These are phyloP conservation scores for Philotrypesis tridentata DNA, from an alignment of 1,140 invertebrate species.

Conservation along the genomic window DNA sequence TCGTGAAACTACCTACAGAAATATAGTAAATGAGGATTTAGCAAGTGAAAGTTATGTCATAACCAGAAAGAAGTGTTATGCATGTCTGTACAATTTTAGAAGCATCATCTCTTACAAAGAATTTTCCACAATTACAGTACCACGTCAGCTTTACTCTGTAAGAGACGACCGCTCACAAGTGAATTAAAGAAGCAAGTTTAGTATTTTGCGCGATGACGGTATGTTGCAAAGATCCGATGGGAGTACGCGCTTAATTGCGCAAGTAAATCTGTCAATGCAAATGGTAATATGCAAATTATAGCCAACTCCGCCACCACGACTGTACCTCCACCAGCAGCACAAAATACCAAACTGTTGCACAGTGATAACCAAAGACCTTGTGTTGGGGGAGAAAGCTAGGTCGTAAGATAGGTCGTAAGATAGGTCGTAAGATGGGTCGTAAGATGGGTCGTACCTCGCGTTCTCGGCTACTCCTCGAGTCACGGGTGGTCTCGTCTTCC, in stretches of 20 bases:
- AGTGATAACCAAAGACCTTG: background rate
- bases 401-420: no score
- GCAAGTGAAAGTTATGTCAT: slow-evolving; percentile 13
- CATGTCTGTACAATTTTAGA: no score
- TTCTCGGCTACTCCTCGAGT: slow-evolving; percentile 65
- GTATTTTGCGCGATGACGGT: background rate
- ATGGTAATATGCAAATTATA: no score
- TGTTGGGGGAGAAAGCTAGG: no score
- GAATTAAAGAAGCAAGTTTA: background rate
- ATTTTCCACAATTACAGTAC: background rate
- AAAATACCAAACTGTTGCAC: background rate
- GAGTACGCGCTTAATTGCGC: no score
- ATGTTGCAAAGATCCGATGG: background rate
- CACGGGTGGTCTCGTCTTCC: slow-evolving; percentile 65
- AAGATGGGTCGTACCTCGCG: slow-evolving; percentile 61
- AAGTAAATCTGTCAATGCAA: no score
- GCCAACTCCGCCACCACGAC: background rate
- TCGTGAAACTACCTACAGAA: slow-evolving; percentile 51
- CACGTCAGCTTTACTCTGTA: no score
- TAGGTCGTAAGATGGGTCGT: no score
- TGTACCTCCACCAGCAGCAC: background rate
- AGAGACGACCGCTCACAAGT: background rate
- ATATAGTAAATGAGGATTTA: slow-evolving; percentile 45
- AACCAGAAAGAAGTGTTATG: background rate
- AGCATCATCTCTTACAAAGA: background rate